A percentile compares a stretch with the other conserved stretches of the same genome.
phyloP scores from a whole-genome alignment of 2,113 vertebrate genomes.

The Lutjanus erythropterus region DNA sequence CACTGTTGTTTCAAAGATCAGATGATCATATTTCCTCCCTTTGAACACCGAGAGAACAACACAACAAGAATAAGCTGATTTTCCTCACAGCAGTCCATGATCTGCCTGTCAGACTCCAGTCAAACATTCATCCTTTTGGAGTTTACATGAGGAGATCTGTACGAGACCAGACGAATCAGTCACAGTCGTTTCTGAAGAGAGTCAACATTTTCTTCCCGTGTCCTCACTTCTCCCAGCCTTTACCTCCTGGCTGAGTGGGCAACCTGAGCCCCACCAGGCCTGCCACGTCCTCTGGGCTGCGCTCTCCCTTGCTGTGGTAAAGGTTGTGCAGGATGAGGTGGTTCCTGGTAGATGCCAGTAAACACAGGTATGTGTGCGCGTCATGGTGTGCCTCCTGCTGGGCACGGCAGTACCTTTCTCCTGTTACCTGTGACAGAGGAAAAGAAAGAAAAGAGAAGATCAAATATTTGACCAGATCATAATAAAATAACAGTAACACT shows the following conservation, averaged over 20 bases:
- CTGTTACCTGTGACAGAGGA: conserved; percentile 80
- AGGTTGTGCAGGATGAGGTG: conserved; percentile 88
- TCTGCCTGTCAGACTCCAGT: conserved; percentile 7
- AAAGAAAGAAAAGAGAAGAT: neutral
- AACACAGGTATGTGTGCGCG: conserved; percentile 91
- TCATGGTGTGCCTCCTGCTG: conserved; percentile 92
- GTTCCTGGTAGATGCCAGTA: conserved; percentile 88
- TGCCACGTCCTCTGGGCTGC: conserved; percentile 85
- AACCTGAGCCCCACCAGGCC: conserved; percentile 91
- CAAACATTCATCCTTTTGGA: neutral
- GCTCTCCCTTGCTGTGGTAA: conserved; percentile 91
- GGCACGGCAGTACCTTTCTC: conserved; percentile 91
- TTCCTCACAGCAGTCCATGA: conserved; percentile 21
- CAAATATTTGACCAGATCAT: neutral
- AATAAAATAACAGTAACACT: neutral
- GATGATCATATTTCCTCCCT: neutral
- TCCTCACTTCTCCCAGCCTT: conserved; percentile 90
- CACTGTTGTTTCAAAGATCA: conserved; percentile 12
- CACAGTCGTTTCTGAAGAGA: conserved; percentile 5
- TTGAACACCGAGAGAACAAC: neutral
- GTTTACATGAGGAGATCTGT: neutral
- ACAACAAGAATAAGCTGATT: neutral
- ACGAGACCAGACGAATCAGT: neutral
- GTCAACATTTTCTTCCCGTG: neutral
- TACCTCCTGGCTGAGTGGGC: conserved; percentile 94